Percentiles rank a stretch among this genome's conserved stretches.
These are phyloP conservation scores for Drosophila anceps DNA, from an alignment of 2,888 invertebrate genomes.

Conservation along the genomic window DNA sequence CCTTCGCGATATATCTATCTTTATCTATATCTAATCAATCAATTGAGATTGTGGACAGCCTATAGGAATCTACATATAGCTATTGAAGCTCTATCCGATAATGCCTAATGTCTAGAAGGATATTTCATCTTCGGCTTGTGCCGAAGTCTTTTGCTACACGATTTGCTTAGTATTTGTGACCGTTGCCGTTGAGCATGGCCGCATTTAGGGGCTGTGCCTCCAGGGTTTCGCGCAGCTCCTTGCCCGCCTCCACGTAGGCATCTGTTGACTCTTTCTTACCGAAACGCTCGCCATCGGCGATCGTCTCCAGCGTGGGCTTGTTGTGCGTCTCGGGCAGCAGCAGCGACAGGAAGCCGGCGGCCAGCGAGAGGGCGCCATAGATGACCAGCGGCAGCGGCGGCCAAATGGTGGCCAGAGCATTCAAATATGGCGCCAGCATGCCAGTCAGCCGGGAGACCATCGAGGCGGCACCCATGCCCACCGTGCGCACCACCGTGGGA, in stretches of 20 bases:
- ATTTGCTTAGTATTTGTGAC: slow-evolving; percentile 35
- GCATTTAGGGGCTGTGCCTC: slow-evolving; percentile 72
- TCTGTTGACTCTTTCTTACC: slow-evolving; percentile 84
- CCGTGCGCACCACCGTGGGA: slow-evolving; percentile 92
- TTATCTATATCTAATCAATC: neutral
- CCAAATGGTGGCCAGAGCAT: slow-evolving; percentile 88
- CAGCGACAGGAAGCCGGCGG: slow-evolving; percentile 90
- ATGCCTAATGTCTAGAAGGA: slow-evolving; percentile 21
- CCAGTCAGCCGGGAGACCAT: slow-evolving; percentile 93
- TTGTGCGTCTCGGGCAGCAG: slow-evolving; percentile 92
- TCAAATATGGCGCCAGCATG: slow-evolving; percentile 90
- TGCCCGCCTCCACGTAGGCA: slow-evolving; percentile 66
- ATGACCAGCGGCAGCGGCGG: slow-evolving; percentile 90
- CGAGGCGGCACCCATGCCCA: slow-evolving; percentile 94
- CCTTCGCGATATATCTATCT: neutral
- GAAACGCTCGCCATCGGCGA: slow-evolving; percentile 91
- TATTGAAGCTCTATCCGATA: neutral
- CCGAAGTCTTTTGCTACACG: neutral
- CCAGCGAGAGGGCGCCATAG: slow-evolving; percentile 90
- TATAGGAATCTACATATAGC: neutral
- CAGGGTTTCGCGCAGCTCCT: slow-evolving; percentile 45
- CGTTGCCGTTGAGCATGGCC: slow-evolving; percentile 35
- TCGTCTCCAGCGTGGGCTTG: slow-evolving; percentile 91
- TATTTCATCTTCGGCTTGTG: neutral
- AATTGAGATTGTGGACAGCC: rapidly evolving